phyloP scores from a whole-genome alignment of 92 coral and sea anemone species.

The Siderastrea siderea region DNA sequence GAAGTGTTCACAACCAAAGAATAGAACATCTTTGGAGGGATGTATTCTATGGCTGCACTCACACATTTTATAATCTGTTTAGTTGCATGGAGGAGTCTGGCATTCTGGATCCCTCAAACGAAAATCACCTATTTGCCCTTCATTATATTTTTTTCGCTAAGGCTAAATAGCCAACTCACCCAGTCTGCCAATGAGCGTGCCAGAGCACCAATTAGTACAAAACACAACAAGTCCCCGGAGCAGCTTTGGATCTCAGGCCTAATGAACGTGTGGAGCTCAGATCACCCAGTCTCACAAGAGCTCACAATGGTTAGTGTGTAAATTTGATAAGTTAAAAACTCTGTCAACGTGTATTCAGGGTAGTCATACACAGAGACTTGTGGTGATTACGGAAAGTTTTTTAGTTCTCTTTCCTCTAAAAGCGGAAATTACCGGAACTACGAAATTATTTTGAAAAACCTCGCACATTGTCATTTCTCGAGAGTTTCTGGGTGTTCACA shows the following conservation, averaged over 20 bases:
- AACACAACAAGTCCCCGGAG: constrained; percentile 43
- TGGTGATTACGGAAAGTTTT: too few relatives aligned
- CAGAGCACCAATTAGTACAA: constrained; percentile 62
- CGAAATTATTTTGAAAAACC: too few relatives aligned
- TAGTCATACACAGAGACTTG: neutral
- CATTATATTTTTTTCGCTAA: constrained; percentile 59
- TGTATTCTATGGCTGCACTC: constrained; percentile 57
- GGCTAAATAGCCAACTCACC: constrained; percentile 35
- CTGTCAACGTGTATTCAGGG: constrained; percentile 11
- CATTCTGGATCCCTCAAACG: constrained; percentile 48
- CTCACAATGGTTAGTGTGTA: constrained; percentile 38
- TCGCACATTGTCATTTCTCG: too few relatives aligned
- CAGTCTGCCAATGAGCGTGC: constrained; percentile 50
- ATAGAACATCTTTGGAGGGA: constrained; percentile 45
- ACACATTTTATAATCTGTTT: constrained; percentile 53
- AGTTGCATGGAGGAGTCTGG: constrained; percentile 51
- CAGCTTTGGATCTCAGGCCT: constrained; percentile 67
- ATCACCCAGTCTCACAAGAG: constrained; percentile 52
- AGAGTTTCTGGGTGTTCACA: too few relatives aligned
- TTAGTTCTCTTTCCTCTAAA: too few relatives aligned
- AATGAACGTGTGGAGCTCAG: constrained; percentile 58
- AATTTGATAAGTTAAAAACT: neutral
- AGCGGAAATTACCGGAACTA: too few relatives aligned
- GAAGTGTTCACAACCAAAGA: constrained; percentile 40
- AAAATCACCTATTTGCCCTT: constrained; percentile 48